Evolutionary conservation across 2,888 invertebrate species (phyloP), one percentile per base, ranked within the genome.

Genomic region (Arctia plantaginis): DNA sequence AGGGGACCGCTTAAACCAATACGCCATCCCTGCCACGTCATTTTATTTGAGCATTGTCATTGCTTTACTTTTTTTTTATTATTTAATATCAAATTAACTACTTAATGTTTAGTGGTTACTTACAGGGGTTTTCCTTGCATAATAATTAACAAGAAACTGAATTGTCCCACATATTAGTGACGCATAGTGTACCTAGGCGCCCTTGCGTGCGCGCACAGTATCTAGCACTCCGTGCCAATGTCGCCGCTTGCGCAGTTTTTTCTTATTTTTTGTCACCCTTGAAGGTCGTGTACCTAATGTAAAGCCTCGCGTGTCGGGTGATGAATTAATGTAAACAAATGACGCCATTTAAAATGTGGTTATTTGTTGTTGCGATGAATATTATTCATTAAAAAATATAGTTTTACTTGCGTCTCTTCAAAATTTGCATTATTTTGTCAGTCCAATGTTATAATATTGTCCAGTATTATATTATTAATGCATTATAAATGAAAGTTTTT

Each of bases 171-270:
- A 75, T 73, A 77, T 69, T 73, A 76, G 62, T 83, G 86, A 86
- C 87, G 86, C 85, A 87, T 89, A 80, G 78, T 80, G 83, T 68
- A 77, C 78, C 81, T 88, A 90, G 82, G 87, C 90, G 92, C 91
- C 92, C 92, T 94, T 93, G 95, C 95, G 95, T 94, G 95, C 85
- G 93, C 93, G 92, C 92, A 89, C 82, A 79, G 86, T 85, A 86
- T 86, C 86, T 89, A 86, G 88, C 89, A 86, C 87, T 92, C 89
- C 92, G 93, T 94, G 94, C 91, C 94, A 95, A 94, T 94, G 95
- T 94, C 95, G 88, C 85, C 85, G 90, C 85, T 81, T 85, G 90
- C 86, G 87, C 87, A 86, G 88, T 89, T 91, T 89, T 89, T 75
- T 74, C 89, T 80, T 74, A 87, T 91, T 93, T 93, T 94, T 91